Conservation (phyloP, 2,113 vertebrate genomes). For the Pandion haliaetus region DNA sequence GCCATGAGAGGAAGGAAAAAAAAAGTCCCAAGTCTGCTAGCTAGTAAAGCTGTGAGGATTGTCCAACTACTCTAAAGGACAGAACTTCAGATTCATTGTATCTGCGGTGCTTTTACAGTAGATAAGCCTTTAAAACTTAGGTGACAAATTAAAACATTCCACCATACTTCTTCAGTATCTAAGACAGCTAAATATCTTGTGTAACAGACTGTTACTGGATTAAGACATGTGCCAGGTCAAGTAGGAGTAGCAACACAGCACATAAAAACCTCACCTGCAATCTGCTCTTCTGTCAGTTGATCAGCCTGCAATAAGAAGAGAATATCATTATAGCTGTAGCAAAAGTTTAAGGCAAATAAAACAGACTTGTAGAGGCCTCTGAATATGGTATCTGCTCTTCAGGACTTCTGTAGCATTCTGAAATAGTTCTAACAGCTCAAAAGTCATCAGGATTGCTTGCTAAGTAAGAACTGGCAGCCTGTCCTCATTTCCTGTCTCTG, state of each 20-base stretch:
- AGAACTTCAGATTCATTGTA: not conserved
- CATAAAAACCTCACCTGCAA: conserved; percentile 88
- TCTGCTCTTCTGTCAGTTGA: conserved; percentile 99
- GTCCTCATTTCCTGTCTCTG: not conserved
- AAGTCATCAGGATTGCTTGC: not conserved
- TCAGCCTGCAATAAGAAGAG: conserved; percentile 85
- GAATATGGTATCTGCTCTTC: not conserved
- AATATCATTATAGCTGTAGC: not conserved
- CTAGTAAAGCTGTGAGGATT: not conserved
- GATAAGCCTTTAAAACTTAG: not conserved
- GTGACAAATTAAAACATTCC: not conserved
- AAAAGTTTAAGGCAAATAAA: not conserved
- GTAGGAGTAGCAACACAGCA: not conserved
- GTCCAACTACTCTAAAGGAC: not conserved
- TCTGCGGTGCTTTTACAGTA: not conserved
- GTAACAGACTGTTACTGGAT: conserved; percentile 26
- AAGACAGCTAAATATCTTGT: conserved; percentile 28
- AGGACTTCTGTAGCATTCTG: not conserved
- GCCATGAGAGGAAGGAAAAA: too few relatives aligned
- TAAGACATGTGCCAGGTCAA: conserved; percentile 25
- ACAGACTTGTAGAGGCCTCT: not conserved
- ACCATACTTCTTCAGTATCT: not conserved
- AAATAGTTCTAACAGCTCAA: not conserved
- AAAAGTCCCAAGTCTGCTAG: not conserved
- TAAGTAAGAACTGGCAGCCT: not conserved